These are phyloP conservation scores for Heterotilapia buettikoferi DNA, from an alignment of 2,113 vertebrate species.

Conservation along the genomic window DNA sequence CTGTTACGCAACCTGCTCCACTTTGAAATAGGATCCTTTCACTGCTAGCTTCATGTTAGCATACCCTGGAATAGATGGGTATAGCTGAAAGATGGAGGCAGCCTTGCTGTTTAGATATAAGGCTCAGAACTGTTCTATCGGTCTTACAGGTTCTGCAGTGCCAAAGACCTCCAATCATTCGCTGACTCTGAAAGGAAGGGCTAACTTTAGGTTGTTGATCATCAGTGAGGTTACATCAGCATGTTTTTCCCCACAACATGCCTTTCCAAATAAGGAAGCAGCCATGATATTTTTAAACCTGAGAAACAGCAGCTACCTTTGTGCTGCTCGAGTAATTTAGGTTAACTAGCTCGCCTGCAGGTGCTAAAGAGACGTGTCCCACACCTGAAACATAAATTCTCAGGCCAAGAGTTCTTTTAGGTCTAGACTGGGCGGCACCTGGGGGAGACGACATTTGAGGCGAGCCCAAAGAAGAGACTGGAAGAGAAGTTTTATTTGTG, in stretches of 20 bases:
- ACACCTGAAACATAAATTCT: constrained; percentile 20
- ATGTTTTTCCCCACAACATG: neutral
- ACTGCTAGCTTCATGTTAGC: constrained; percentile 16
- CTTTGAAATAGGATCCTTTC: constrained; percentile 35
- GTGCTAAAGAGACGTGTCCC: constrained; percentile 11
- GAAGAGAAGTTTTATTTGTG: neutral
- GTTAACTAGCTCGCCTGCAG: constrained; percentile 38
- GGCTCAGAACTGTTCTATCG: neutral
- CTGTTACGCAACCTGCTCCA: constrained; percentile 55
- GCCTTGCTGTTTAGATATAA: neutral
- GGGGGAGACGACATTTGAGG: neutral
- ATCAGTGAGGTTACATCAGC: neutral
- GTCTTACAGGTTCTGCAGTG: neutral
- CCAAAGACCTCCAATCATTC: neutral
- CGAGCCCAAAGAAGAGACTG: neutral
- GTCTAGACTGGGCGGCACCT: neutral
- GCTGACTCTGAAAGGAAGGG: neutral
- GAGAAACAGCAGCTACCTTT: constrained; percentile 40
- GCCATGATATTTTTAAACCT: constrained; percentile 42
- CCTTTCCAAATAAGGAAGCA: neutral
- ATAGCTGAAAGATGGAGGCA: neutral
- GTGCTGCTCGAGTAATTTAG: constrained; percentile 32
- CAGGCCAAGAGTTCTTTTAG: neutral
- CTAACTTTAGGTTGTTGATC: neutral
- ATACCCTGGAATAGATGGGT: neutral